A percentile compares a stretch with the other conserved stretches of the same genome.
Conservation (phyloP, 1,140 invertebrate genomes). For the Gonatopus flavifemur region DNA sequence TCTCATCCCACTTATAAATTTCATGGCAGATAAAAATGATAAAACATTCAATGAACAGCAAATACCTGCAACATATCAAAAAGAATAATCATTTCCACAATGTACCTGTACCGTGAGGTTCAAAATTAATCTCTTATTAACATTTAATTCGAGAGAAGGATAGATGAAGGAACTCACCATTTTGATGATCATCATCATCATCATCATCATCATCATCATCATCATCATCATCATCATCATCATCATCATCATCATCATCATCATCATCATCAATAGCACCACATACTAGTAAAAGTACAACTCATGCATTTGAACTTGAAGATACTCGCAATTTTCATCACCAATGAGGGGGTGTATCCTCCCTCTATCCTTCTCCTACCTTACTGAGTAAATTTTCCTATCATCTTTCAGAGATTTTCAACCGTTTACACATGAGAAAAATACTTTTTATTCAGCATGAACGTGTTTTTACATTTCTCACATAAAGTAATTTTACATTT, state of each 20-base stretch:
- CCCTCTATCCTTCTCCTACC: slow-evolving; percentile 57
- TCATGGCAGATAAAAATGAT: background rate
- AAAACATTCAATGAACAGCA: slow-evolving; percentile 32
- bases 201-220: no score
- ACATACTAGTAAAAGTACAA: no score
- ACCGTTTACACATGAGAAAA: slow-evolving; percentile 6
- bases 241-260: no score
- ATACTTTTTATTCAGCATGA: slow-evolving; percentile 18
- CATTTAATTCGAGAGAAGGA: slow-evolving; percentile 50
- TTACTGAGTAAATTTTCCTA: slow-evolving; percentile 21
- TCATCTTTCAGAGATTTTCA: slow-evolving; percentile 17
- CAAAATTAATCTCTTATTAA: slow-evolving; percentile 1
- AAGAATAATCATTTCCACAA: no score
- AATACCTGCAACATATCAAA: slow-evolving; percentile 40
- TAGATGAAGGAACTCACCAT: slow-evolving; percentile 58
- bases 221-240: no score
- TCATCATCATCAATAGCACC: slow-evolving; percentile 30
- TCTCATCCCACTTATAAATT: background rate
- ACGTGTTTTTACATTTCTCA: slow-evolving; percentile 23
- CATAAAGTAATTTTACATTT: no score
- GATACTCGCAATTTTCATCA: slow-evolving; percentile 33
- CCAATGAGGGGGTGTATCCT: slow-evolving; percentile 43
- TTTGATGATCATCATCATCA: no score
- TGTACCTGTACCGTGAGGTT: no score
- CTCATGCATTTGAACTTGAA: slow-evolving; percentile 40